Evolutionary conservation across 2,888 invertebrate genomes (phyloP).

Genomic region (Synergus umbraculus): DNA sequence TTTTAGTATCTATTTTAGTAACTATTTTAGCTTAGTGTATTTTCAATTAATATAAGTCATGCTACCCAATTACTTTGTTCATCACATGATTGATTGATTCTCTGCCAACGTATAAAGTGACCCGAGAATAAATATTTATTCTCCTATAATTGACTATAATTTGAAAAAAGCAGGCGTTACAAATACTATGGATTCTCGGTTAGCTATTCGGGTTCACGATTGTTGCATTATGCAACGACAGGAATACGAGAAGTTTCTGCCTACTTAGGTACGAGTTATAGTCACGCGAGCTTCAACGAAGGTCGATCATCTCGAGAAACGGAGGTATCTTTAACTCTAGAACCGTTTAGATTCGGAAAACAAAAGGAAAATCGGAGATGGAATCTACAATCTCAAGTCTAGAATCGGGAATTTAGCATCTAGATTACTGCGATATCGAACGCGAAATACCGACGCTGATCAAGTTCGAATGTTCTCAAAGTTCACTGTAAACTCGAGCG

Average conservation of each 20-base stretch:
- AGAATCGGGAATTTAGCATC: not conserved
- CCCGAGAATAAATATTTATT: not conserved
- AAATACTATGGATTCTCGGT: conserved; percentile 20
- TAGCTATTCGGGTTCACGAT: conserved; percentile 14
- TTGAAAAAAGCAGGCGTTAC: conserved; percentile 5
- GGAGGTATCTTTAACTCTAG: conserved; percentile 8
- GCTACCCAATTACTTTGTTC: conserved; percentile 26
- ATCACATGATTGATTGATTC: conserved; percentile 31
- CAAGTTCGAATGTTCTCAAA: conserved; percentile 26
- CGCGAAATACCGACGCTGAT: not conserved
- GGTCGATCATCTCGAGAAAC: conserved; percentile 19
- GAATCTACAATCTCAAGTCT: not conserved
- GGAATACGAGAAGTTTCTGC: conserved; percentile 32
- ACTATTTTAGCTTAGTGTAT: not conserved
- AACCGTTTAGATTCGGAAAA: not conserved
- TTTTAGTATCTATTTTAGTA: no score
- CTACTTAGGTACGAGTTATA: conserved; percentile 39
- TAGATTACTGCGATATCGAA: not conserved
- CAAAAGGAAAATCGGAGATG: not conserved
- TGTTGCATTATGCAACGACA: conserved; percentile 35
- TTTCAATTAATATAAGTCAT: conserved; percentile 7
- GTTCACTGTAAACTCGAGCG: conserved; percentile 5
- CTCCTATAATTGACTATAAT: not conserved
- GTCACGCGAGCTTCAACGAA: conserved; percentile 36
- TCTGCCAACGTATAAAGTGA: not conserved